Base-by-base conservation (phyloP, 2,797 vertebrate genomes). In the Channa striata region DNA sequence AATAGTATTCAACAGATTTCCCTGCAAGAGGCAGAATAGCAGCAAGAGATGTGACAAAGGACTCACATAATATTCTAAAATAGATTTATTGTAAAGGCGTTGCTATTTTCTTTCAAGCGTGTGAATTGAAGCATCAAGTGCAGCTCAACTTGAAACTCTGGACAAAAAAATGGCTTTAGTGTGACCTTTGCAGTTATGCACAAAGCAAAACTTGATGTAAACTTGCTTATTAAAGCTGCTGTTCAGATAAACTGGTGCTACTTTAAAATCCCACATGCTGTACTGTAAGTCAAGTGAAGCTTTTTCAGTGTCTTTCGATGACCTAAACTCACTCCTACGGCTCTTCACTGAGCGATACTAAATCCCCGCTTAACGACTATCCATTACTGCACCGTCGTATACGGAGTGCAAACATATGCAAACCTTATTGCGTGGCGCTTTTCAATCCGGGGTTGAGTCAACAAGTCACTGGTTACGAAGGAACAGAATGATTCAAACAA, bases 361-460 rank as follows among this genome's bases (percentile, higher is more conserved):
- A 64, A 69, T 67, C 16, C 50, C 36, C 64, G 33, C 11, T 39
- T 57, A 72, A 74, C 65, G 39, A 51, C 53, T 12, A 63, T 64
- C 37, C 59, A 40, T 81, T 69, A 59, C 13, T 65, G 16, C 50
- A 39, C 21, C 1, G 39, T 43, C 37, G 13, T 17, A 67, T 64
- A 54, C 70, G 33, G 52, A 75, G 75, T 42, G 44, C 68, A 81
- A 68, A 84, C 74, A 73, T 37, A 72, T 53, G 57, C 66, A 72
- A 63, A 69, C 69, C 43, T 63, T 8, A 46, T 63, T 36, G 25
- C 56, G 58, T 58, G 63, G 66, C 46, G 33, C 11, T 56, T 47
- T 60, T 57, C 44, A 13, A n/a, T 59, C 60, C 33, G 48, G 16
- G 14, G 21, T 14, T 42, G 69, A 64, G 58, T 68, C 39, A 13